These are phyloP conservation scores for Apodemia zela DNA, from an alignment of 2,888 invertebrate species.

Conservation along the genomic window DNA sequence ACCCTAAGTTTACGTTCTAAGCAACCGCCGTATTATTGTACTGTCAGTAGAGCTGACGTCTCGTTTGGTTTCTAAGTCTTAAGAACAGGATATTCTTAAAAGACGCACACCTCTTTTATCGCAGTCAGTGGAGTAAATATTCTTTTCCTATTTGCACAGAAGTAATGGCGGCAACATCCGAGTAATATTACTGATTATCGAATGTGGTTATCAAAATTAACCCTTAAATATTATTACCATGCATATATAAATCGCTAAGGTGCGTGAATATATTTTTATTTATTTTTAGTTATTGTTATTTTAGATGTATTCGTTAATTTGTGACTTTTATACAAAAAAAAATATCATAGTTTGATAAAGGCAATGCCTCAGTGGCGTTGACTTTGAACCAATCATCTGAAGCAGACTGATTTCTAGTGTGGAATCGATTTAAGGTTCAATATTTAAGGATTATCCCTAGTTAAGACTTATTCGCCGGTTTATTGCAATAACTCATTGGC, in stretches of 20 bases:
- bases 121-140: no score
- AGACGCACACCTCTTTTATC: no score
- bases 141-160: no score
- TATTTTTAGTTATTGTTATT: conserved; percentile 11
- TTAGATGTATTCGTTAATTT: conserved; percentile 8
- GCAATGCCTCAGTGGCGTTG: background rate
- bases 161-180: no score
- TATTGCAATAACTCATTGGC: background rate
- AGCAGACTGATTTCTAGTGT: conserved; percentile 11
- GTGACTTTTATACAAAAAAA: conserved; percentile 1
- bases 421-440: conserved; percentile 6
- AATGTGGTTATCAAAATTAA: background rate
- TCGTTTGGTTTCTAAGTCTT: no score
- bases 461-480: background rate
- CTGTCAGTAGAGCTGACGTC: no score
- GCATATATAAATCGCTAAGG: conserved; percentile 1
- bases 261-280: conserved; percentile 12
- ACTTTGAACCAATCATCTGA: conserved; percentile 11
- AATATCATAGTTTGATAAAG: background rate
- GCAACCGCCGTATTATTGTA: no score
- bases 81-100: no score
- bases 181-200: no score
- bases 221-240: conserved; percentile 12
- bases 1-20: no score
- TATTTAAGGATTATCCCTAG: background rate